phyloP scores from a whole-genome alignment of 2,113 vertebrate genomes.

The Panurus biarmicus region DNA sequence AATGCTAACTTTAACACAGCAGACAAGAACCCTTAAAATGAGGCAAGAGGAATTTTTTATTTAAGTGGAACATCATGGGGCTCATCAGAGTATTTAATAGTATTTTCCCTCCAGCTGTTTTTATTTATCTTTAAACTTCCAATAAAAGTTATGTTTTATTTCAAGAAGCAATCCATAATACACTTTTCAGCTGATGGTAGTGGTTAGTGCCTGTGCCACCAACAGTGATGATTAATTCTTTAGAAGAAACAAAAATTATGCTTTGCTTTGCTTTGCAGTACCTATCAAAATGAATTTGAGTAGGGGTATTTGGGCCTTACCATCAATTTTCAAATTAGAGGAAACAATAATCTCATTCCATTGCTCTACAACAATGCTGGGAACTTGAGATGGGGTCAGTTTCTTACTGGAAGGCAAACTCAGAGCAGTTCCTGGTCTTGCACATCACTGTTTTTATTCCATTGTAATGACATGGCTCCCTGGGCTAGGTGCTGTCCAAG shows the following conservation, averaged over 20 bases:
- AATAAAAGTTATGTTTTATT: slow-evolving; percentile 77
- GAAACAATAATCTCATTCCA: slow-evolving; percentile 57
- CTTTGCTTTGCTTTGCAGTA: slow-evolving; percentile 7
- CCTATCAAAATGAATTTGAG: slow-evolving; percentile 37
- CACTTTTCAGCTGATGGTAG: slow-evolving; percentile 80
- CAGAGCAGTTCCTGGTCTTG: not conserved
- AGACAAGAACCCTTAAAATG: slow-evolving; percentile 47
- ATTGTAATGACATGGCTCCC: not conserved
- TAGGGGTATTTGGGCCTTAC: not conserved
- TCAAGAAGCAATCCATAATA: slow-evolving; percentile 81
- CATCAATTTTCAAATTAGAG: not conserved
- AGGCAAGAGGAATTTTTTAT: slow-evolving; percentile 67
- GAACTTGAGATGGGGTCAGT: slow-evolving; percentile 32
- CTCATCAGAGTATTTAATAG: slow-evolving; percentile 57
- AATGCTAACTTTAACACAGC: slow-evolving; percentile 47
- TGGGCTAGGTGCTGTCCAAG: not conserved
- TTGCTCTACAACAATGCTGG: slow-evolving; percentile 39
- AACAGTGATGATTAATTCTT: slow-evolving; percentile 58
- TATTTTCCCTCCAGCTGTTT: slow-evolving; percentile 78
- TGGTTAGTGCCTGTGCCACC: slow-evolving; percentile 69
- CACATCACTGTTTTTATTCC: not conserved
- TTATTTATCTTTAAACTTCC: slow-evolving; percentile 77
- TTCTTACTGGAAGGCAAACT: slow-evolving; percentile 41
- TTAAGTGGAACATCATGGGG: slow-evolving; percentile 67
- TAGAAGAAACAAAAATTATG: not conserved